These are phyloP conservation scores for Diachasmimorpha longicaudata DNA, from an alignment of 1,140 invertebrate species.

Conservation along the genomic window DNA sequence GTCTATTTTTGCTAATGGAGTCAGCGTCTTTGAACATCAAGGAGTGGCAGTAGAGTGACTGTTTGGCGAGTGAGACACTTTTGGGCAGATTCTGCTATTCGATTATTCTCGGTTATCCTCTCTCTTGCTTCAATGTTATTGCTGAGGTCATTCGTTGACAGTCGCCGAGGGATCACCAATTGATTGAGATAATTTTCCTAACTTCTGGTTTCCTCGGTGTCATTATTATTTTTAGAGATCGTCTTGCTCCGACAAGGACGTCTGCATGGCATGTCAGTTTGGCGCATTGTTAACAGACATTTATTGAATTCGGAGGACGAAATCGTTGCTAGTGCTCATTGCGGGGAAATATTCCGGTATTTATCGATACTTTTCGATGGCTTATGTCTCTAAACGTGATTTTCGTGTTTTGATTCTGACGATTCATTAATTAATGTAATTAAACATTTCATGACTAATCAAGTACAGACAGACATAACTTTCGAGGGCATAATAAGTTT, in stretches of 20 bases:
- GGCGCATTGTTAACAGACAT: neutral
- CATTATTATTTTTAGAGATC: neutral
- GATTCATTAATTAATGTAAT: no score
- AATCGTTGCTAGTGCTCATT: neutral
- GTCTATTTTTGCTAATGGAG: slow-evolving; percentile 12
- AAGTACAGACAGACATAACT: no score
- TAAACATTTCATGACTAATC: no score
- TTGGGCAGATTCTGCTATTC: neutral
- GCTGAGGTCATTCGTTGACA: neutral
- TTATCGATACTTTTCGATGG: no score
- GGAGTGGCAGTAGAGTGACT: neutral
- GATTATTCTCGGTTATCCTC: neutral
- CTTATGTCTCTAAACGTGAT: no score
- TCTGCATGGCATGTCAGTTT: neutral
- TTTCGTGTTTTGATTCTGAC: no score
- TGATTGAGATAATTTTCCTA: neutral
- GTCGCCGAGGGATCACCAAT: neutral
- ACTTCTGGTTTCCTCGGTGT: neutral
- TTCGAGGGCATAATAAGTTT: no score
- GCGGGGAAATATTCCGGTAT: no score
- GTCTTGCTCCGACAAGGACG: neutral
- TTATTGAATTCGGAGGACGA: neutral
- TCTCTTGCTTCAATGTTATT: neutral
- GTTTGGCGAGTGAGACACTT: neutral
- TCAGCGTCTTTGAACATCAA: neutral